A percentile compares a stretch with the other conserved stretches of the same genome.
phyloP scores from a whole-genome alignment of 1,140 invertebrate species.

The Plectus sambesii region DNA sequence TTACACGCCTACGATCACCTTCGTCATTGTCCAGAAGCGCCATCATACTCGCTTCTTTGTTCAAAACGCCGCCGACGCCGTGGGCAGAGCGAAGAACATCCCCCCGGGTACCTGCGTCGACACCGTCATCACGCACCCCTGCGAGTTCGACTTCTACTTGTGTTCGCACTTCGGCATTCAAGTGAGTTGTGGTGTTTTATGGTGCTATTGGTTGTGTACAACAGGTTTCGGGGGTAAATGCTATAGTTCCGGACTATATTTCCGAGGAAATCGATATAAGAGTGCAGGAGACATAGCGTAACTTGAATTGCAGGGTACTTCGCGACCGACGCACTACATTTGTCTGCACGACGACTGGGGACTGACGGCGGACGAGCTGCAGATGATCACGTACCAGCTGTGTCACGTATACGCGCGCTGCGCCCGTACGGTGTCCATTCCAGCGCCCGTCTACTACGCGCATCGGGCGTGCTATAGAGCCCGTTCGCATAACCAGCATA shows the following conservation, averaged over 20 bases:
- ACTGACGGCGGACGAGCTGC: constrained; percentile 63
- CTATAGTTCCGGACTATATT: too few species aligned
- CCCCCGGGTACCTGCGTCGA: constrained; percentile 73
- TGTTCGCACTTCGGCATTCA: constrained; percentile 59
- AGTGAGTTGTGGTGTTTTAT: constrained; percentile 44
- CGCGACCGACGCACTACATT: constrained; percentile 74
- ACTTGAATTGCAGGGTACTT: constrained; percentile 72
- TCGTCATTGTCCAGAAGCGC: constrained; percentile 76
- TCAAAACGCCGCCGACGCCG: constrained; percentile 26
- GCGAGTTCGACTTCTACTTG: constrained; percentile 72
- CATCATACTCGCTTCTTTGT: constrained; percentile 71
- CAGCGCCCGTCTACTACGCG: constrained; percentile 83
- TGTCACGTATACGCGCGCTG: constrained; percentile 80
- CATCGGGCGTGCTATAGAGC: constrained; percentile 74
- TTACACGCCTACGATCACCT: constrained; percentile 66
- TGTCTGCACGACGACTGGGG: constrained; percentile 67
- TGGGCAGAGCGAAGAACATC: constrained; percentile 55
- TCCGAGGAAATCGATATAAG: too few species aligned
- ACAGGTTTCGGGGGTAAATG: too few species aligned
- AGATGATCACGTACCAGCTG: constrained; percentile 68
- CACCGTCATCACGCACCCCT: constrained; percentile 64
- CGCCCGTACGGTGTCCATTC: constrained; percentile 73
- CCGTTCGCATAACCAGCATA: constrained; percentile 36
- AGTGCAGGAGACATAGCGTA: too few species aligned
- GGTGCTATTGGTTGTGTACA: too few species aligned